These are phyloP conservation scores for Polypedilum pembai DNA, from an alignment of 1,140 invertebrate genomes.

Conservation along the genomic window DNA sequence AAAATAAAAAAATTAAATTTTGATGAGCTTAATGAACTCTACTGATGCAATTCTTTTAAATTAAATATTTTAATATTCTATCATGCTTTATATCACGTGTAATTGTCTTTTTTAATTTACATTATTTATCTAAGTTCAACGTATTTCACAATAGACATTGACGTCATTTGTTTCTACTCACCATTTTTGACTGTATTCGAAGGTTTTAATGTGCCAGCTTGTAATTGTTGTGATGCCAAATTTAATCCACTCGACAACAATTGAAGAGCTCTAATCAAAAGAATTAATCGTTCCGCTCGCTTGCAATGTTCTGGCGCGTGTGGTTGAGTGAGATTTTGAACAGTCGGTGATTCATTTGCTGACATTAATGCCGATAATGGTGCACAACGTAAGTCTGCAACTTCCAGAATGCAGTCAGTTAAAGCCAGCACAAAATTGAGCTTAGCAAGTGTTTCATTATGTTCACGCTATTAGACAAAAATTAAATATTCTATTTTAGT, in stretches of 20 bases:
- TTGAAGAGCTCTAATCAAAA: conserved; percentile 84
- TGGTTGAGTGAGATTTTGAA: conserved; percentile 41
- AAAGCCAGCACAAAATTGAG: conserved; percentile 86
- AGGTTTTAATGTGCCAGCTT: conserved; percentile 73
- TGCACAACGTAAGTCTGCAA: conserved; percentile 68
- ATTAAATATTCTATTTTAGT: background rate
- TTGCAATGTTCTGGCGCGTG: conserved; percentile 48
- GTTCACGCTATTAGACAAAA: conserved; percentile 58
- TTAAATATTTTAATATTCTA: background rate
- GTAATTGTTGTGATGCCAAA: conserved; percentile 81
- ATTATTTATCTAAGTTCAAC: background rate
- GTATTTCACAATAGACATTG: background rate
- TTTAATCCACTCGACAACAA: conserved; percentile 85
- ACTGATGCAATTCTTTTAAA: background rate
- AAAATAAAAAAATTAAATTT: conserved; percentile 32
- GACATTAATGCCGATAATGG: conserved; percentile 55
- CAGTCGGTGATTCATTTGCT: conserved; percentile 33
- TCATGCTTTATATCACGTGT: background rate
- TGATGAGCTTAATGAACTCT: background rate
- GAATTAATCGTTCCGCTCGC: conserved; percentile 82
- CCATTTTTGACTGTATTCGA: conserved; percentile 84
- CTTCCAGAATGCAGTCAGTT: conserved; percentile 81
- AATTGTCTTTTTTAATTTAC: background rate
- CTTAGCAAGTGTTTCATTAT: conserved; percentile 89
- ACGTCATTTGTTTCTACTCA: conserved; percentile 41